Evolutionary conservation across 1,140 invertebrate species (phyloP).

Genomic region (Pantala flavescens): DNA sequence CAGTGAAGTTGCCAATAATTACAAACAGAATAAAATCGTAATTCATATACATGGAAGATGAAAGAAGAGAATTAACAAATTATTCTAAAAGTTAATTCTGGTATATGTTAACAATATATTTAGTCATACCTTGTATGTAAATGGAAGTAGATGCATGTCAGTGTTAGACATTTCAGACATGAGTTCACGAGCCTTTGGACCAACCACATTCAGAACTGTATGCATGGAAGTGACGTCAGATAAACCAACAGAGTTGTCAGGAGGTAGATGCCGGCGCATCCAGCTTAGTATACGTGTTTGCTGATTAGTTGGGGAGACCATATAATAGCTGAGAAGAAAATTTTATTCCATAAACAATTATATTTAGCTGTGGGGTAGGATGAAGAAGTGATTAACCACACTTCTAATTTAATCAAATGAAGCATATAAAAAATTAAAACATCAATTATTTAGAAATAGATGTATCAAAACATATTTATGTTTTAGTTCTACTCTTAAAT

Average conservation of each 20-base stretch:
- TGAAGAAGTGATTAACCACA: no score
- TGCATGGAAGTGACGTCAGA: slow-evolving; percentile 73
- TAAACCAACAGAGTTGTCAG: slow-evolving; percentile 51
- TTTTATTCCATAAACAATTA: not conserved
- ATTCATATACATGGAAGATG: no score
- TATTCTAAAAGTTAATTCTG: no score
- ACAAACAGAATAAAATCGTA: no score
- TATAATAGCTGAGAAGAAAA: slow-evolving; percentile 50
- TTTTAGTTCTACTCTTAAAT: no score
- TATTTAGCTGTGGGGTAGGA: not conserved
- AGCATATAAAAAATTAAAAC: no score
- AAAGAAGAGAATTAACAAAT: no score
- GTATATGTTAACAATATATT: no score
- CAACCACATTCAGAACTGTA: slow-evolving; percentile 74
- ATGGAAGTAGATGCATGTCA: slow-evolving; percentile 55
- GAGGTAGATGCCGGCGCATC: slow-evolving; percentile 56
- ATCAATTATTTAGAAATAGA: no score
- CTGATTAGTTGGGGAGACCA: slow-evolving; percentile 75
- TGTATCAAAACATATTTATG: no score
- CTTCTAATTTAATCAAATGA: no score
- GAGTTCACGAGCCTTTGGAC: slow-evolving; percentile 61
- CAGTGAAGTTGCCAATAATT: no score
- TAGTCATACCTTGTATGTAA: slow-evolving; percentile 52
- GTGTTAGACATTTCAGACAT: slow-evolving; percentile 64
- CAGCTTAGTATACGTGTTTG: slow-evolving; percentile 65